These are phyloP conservation scores for Anas acuta DNA, from an alignment of 2,797 vertebrate genomes.

Conservation along the genomic window DNA sequence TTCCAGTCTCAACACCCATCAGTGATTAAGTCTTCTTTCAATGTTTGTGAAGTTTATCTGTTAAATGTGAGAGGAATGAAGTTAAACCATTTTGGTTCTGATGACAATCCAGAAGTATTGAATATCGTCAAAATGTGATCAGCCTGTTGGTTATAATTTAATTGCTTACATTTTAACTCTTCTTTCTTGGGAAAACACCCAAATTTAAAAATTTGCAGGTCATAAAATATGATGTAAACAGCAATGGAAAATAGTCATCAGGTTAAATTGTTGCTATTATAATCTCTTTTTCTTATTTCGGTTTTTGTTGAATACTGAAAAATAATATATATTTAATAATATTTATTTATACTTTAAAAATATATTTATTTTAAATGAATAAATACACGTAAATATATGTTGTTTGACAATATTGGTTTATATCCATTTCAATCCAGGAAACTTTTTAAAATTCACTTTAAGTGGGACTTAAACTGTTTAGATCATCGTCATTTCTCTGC, in stretches of 20 bases:
- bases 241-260: neutral
- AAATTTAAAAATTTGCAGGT: neutral
- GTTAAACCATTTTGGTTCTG: neutral
- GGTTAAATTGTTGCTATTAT: neutral
- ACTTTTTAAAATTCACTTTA: neutral
- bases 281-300: neutral
- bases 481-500: neutral
- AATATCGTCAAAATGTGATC: neutral
- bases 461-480: neutral
- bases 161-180: neutral
- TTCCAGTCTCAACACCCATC: neutral
- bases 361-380: neutral
- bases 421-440: neutral
- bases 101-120: neutral
- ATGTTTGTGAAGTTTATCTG: neutral
- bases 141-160: neutral
- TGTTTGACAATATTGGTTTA: neutral
- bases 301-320: neutral
- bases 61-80: neutral
- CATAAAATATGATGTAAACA: accelerated
- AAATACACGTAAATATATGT: neutral
- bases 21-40: neutral
- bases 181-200: neutral
- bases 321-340: neutral
- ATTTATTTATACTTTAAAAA: neutral